Evolutionary conservation across 2,797 vertebrate species (phyloP), one percentile per base, ranked within the genome.

Genomic region (Lepus oiostolus): DNA sequence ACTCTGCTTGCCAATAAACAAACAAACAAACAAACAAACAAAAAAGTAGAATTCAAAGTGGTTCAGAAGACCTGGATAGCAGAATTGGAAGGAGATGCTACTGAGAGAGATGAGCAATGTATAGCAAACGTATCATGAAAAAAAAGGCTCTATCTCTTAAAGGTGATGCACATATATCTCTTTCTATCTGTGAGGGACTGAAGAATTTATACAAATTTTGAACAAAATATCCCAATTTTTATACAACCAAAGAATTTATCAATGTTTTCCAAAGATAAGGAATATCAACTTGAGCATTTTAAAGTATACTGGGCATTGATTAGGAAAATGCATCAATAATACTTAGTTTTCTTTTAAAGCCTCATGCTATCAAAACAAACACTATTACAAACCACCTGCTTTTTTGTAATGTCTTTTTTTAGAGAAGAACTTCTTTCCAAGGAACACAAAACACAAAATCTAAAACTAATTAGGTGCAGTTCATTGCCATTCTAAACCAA

Each of bases 401-500:
- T 89, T 80, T 72, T 67, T 88, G 79, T 86, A 68, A 71, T 65
- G 17, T 21, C 17, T 68, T 91, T 87, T 28, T 47, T 96, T 87
- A 72, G 6, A 95, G 92, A 88, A 79, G 24, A 80, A 19, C 8
- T 35, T 60, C 32, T 92, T 96, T 90, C 82, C 26, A 21, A 81
- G 83, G 58, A 87, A 62, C 4, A 63, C 5, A 38, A 7, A 92
- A 65, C n/a, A 89, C 60, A 93, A 94, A 80, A 86, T 26, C 26
- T 52, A 76, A 94, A 95, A 91, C 22, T 94, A 88, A 89, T 96
- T 94, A 96, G 74, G 30, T 83, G 0, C 22, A 75, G 19, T 71
- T 84, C 47, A 30, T 38, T 91, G 82, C 50, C 72, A 47, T 90
- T 95, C 65, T 54, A 94, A 88, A 62, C 30, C 85, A 87, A 90